Evolutionary conservation across 2,888 invertebrate species (phyloP), one percentile per base, ranked within the genome.

Genomic region (Monopis laevigella): DNA sequence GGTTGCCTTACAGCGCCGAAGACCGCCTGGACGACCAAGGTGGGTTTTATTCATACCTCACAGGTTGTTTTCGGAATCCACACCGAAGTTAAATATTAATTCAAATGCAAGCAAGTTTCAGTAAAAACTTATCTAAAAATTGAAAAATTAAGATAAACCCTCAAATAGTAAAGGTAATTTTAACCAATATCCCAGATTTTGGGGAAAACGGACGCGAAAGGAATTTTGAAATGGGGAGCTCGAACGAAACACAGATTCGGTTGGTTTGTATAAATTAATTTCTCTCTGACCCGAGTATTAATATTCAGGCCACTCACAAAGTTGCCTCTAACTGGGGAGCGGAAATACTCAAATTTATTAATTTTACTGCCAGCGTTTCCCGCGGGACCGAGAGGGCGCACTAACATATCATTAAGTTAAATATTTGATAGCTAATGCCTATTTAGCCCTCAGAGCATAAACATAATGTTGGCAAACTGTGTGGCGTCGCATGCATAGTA

Each of bases 261-360:
- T 62, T 56, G 66, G 65, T 64, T 64, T 59, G 70, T 66, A 71
- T 71, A 74, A 75, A 74, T 75, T 75, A 74, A 74, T 75, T 71
- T 70, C 54, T 56, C 55, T 56, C 69, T 68, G 72, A 69, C 70
- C 68, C 65, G 65, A 59, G 63, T 71, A 71, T 77, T 77, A 74
- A 75, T 74, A 77, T 75, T 77, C 74, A 71, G 70, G 64, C 65
- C 77, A 69, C 72, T 74, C 68, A 56, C 69, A 62, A 72, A 73
- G 65, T 74, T 73, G 62, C 64, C 58, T 71, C 63, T 68, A 69
- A 72, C 68, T 66, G 71, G 36, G 59, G 61, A 62, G 60, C 59
- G 60, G 65, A 65, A 66, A 68, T 69, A 69, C 64, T 67, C 58
- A 51, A 67, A 69, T 67, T 71, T 72, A 73, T 68, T 70, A 68